Conservation (phyloP, 92 coral and sea anemone species). For the Blastomussa wellsi region DNA sequence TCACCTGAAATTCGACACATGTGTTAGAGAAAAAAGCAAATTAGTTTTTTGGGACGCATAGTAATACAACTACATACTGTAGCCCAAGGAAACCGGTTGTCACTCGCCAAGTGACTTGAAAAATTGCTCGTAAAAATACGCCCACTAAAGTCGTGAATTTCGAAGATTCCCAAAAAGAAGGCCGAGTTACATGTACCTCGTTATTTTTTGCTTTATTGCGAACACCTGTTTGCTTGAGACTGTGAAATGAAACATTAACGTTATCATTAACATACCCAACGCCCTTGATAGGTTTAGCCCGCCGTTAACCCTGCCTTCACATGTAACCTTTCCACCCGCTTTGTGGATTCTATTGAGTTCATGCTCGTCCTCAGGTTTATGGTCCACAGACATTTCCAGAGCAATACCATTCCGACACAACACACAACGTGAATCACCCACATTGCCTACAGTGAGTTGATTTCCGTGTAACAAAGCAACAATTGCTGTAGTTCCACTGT, state of each 20-base stretch:
- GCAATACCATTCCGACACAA: constrained; percentile 95
- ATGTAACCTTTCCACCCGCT: constrained; percentile 97
- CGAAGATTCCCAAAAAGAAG: too few species aligned
- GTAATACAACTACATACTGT: too few species aligned
- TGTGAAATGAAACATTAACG: too few species aligned
- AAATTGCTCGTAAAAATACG: too few species aligned
- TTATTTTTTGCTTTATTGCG: neutral
- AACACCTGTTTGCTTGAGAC: too few species aligned
- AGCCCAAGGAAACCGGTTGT: too few species aligned
- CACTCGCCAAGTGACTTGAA: too few species aligned
- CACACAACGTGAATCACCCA: constrained; percentile 97
- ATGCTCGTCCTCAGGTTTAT: constrained; percentile 92
- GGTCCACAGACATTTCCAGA: constrained; percentile 94
- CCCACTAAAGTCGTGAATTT: too few species aligned
- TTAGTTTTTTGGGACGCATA: neutral
- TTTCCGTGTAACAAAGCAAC: constrained; percentile 80
- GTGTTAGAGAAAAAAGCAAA: neutral
- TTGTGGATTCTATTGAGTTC: constrained; percentile 89
- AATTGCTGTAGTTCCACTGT: constrained; percentile 97
- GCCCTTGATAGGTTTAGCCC: constrained; percentile 97
- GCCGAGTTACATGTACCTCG: too few species aligned
- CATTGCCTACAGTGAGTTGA: constrained; percentile 85
- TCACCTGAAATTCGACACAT: constrained; percentile 68
- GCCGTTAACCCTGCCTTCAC: constrained; percentile 97
- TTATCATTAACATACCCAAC: constrained; percentile 60